phyloP scores from a whole-genome alignment of 2,113 vertebrate species.

The Cinclus mexicanus region DNA sequence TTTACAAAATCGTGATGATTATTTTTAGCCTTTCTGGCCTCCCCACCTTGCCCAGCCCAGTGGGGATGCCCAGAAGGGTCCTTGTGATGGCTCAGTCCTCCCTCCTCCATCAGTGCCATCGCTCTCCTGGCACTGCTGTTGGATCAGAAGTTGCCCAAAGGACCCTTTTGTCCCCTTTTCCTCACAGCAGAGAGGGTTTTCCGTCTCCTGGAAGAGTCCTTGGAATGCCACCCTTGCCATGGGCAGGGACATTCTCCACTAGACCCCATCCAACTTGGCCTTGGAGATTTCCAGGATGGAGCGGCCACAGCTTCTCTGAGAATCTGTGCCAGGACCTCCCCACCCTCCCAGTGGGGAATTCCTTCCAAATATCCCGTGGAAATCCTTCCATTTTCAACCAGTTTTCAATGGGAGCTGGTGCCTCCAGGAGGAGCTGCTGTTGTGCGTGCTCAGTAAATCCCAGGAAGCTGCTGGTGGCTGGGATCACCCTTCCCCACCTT shows the following conservation, averaged over 20 bases:
- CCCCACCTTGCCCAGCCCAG: fast-evolving
- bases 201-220: not conserved
- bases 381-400: not conserved
- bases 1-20: not conserved
- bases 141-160: not conserved
- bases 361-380: not conserved
- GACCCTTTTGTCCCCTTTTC: fast-evolving
- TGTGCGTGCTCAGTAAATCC: not conserved
- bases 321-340: not conserved
- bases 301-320: not conserved
- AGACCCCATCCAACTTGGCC: not conserved
- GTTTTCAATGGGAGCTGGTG: not conserved
- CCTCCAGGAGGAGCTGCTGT: not conserved
- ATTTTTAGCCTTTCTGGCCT: not conserved
- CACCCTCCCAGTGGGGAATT: not conserved
- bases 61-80: not conserved
- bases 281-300: not conserved
- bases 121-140: fast-evolving
- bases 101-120: fast-evolving
- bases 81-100: fast-evolving
- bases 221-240: not conserved
- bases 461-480: not conserved
- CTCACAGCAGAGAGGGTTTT: not conserved
- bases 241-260: not conserved
- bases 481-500: not conserved